Conservation (phyloP, 35 echinoderm and acorn worm genomes). For the Nesometra sesokonis region DNA sequence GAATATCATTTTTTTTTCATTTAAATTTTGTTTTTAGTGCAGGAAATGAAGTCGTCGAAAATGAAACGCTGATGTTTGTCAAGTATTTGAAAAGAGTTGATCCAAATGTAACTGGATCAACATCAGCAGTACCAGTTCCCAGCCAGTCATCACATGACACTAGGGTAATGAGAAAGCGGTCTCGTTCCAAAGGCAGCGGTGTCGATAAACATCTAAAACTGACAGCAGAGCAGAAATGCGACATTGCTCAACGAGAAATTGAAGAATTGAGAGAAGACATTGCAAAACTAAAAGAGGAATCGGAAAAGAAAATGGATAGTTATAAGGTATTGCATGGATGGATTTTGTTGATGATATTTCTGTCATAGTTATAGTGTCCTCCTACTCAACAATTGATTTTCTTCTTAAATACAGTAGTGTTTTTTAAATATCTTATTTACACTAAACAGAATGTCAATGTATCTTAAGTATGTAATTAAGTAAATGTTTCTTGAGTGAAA, state of each 20-base stretch:
- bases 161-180: constrained; percentile 69
- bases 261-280: constrained; percentile 95
- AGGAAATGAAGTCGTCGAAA: constrained; percentile 67
- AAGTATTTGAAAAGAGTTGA: constrained; percentile 95
- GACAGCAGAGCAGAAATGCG: constrained; percentile 92
- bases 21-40: constrained; percentile 25
- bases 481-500: no score
- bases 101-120: constrained; percentile 58
- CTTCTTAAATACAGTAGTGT: no score
- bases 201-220: constrained; percentile 85
- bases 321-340: constrained; percentile 94
- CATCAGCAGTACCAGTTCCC: constrained; percentile 47
- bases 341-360: no score
- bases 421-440: no score
- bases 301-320: constrained; percentile 86
- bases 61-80: constrained; percentile 97
- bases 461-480: no score
- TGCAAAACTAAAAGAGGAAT: constrained; percentile 89
- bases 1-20: no score
- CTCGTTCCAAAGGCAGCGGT: constrained; percentile 78
- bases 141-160: constrained; percentile 75
- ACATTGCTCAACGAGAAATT: constrained; percentile 95
- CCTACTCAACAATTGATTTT: no score
- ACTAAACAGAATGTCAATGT: no score
- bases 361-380: no score